Base-by-base conservation (phyloP, 2,113 vertebrate species). In the Halcyon senegalensis region DNA sequence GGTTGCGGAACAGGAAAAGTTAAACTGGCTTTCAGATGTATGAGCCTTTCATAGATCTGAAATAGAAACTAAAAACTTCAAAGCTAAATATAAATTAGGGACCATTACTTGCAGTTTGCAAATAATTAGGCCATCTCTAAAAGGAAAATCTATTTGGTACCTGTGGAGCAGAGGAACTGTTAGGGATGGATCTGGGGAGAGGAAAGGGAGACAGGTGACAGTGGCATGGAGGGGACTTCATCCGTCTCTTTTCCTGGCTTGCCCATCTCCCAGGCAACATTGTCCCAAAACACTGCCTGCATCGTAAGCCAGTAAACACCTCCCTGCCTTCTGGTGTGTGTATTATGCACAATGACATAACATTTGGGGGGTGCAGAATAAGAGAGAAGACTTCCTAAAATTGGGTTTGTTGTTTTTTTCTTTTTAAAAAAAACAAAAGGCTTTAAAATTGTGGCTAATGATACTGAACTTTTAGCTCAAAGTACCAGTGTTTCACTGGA, bases 331-430 rank as follows among this genome's bases (percentile, higher is more conserved):
- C 58, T 39, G 17, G 25, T 51, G 3, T 37, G 8, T 55, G 24
- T 39, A 5, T 27, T 64, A 25, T 68, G 25, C 43, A 46, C 63
- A 31, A 10, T 23, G 30, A 60, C 35, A 18, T 43, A 64, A 73
- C 10, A 12, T 44, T 51, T 2, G 1, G 1, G 11, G 21, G 10
- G 3, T 0, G 2, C n/a, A 64, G 30, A 62, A 85, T 25, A 41
- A 60, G 13, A 46, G 13, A 83, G 39, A 64, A 60, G 37, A 25
- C 31, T 76, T 93, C 41, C 37, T 79, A 12, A 90, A 81, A 18
- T 4, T 39, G 46, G 46, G 46, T 46, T 46, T 46, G 17, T 46
- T 46, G 18, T 19, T 46, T 46, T 46, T 46, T 46, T 46, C 44
- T 17, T 13, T 63, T 20, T 15, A 68, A 35, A 60, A 58, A 55